Evolutionary conservation across 2,113 vertebrate genomes (phyloP), one percentile per base, ranked within the genome.

Genomic region (human): DNA sequence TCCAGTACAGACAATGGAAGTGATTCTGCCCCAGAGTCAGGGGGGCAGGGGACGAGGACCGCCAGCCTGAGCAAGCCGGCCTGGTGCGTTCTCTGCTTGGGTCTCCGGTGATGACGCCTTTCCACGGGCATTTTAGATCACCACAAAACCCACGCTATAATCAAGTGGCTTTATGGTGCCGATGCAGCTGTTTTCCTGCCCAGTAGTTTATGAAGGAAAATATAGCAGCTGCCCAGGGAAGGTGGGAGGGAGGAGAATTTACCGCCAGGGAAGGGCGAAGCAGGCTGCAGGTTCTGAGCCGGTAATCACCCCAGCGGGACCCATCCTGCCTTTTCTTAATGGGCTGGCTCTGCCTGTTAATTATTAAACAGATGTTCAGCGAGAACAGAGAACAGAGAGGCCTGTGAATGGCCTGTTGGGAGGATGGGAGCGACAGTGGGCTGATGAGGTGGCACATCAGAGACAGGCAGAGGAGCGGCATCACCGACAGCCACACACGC

Each of bases 121-220:
- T 40, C 72, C 32, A 6, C 9, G 12, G 40, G 91, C 55, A 45
- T 45, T 23, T 87, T 27, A 91, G 82, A 64, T 81, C 48, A 22
- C 75, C 40, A 25, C 75, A 88, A 82, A 48, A n/a, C 64, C 30
- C 96, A 55, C 11, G 45, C 78, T 64, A 40, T 14, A 45, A 50
- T 6, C n/a, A 45, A 32, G 52, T 3, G 38, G 43, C 82, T 43
- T 48, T 16, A 3, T 16, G 72, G 64, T 1, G 45, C 96, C 43
- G 81, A 72, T n/a, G 81, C 92, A 90, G 86, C 78, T 73, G 79
- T 59, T 86, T 79, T 82, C 80, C 27, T 35, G 40, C 93, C 81
- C 57, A 1, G 14, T 35, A 5, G 68, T 96, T 80, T 61, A 55
- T 50, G 79, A 81, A 70, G 55, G 50, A 76, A 76, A 10, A 20